Evolutionary conservation across 2,888 invertebrate genomes (phyloP).

Genomic region (Nezara viridula): DNA sequence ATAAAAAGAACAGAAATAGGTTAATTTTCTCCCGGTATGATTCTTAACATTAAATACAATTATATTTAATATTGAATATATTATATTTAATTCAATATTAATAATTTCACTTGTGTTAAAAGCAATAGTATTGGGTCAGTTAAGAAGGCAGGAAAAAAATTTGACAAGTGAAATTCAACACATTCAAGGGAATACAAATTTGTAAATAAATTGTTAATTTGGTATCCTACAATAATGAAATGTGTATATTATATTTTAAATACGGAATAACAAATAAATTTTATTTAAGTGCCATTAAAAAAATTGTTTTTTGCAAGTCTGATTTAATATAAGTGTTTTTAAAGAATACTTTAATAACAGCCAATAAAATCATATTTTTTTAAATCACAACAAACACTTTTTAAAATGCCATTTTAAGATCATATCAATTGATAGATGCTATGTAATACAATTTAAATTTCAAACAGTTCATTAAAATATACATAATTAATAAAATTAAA

Average conservation of each 20-base stretch:
- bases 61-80: no score
- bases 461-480: slow-evolving; percentile 7
- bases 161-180: no score
- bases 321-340: no score
- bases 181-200: background rate
- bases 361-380: background rate
- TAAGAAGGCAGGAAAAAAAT: background rate
- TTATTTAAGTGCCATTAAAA: no score
- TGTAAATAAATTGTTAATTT: background rate
- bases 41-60: no score
- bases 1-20: no score
- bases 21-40: no score
- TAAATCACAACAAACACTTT: background rate
- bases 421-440: background rate
- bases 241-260: no score
- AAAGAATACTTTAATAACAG: no score
- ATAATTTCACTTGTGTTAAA: background rate
- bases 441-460: background rate
- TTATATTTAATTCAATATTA: no score
- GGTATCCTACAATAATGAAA: no score
- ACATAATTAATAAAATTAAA: background rate
- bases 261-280: background rate
- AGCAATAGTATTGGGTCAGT: background rate
- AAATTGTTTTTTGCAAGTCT: no score
- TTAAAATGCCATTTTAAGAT: background rate